These are phyloP conservation scores for Mesopsocus fuscifrons DNA, from an alignment of 2,888 invertebrate genomes.

Conservation along the genomic window DNA sequence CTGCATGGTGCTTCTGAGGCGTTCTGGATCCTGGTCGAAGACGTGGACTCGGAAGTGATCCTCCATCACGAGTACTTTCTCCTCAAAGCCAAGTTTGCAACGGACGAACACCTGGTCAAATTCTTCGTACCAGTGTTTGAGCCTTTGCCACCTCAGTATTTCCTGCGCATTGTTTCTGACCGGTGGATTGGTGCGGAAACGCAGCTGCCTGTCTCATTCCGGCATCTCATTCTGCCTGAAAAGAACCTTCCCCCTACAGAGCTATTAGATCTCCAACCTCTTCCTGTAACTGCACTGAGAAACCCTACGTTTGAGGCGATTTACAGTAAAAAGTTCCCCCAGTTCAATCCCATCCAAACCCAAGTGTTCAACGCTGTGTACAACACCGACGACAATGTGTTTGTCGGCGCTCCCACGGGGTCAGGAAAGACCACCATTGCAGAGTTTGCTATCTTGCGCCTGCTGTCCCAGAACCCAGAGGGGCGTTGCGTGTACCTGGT, in stretches of 20 bases:
- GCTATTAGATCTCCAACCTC: constrained; percentile 84
- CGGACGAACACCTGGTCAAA: constrained; percentile 90
- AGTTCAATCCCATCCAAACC: constrained; percentile 98
- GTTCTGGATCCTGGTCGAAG: constrained; percentile 76
- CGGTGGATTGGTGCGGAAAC: constrained; percentile 92
- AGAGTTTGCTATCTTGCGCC: constrained; percentile 83
- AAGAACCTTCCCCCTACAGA: constrained; percentile 98
- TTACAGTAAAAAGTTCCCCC: constrained; percentile 69
- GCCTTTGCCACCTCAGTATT: constrained; percentile 95
- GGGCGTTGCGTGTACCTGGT: constrained; percentile 86
- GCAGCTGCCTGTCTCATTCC: constrained; percentile 89
- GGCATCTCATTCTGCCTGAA: constrained; percentile 92
- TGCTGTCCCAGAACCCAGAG: constrained; percentile 53
- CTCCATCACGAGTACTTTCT: constrained; percentile 93
- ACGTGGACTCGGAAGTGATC: constrained; percentile 74
- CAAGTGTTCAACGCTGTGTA: constrained; percentile 98
- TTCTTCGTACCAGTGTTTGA: constrained; percentile 98
- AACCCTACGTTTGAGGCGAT: constrained; percentile 71
- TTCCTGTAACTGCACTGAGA: constrained; percentile 76
- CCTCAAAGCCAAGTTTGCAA: constrained; percentile 81
- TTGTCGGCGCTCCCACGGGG: constrained; percentile 84
- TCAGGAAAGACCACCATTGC: constrained; percentile 89
- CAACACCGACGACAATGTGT: constrained; percentile 95
- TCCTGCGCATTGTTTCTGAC: constrained; percentile 75
- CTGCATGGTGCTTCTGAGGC: constrained; percentile 56